Conservation (phyloP, 2,113 vertebrate genomes). For the Halcyon senegalensis region DNA sequence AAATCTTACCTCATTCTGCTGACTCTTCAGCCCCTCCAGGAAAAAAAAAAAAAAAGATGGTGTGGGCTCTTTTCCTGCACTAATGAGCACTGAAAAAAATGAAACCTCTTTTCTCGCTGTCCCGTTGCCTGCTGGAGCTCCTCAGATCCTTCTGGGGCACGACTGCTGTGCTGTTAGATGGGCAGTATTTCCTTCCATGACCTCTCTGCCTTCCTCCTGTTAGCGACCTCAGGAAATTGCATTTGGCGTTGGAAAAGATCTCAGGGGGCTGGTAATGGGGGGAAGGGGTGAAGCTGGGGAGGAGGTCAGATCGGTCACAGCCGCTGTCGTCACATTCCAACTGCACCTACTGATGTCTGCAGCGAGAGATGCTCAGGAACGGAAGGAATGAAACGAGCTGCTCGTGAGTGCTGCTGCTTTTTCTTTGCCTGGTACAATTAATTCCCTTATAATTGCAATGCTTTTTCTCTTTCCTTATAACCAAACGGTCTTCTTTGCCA, state of each 20-base stretch:
- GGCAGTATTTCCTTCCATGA: background rate
- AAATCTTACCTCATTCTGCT: background rate
- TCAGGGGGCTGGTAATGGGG: background rate
- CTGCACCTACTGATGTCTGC: background rate
- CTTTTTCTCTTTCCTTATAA: background rate
- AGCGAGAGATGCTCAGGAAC: background rate
- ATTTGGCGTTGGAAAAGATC: background rate
- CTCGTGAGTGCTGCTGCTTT: background rate
- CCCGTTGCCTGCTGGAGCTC: background rate
- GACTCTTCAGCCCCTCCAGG: background rate
- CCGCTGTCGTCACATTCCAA: background rate
- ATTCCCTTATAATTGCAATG: rapidly evolving
- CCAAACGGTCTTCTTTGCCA: background rate
- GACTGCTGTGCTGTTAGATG: background rate
- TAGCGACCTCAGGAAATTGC: background rate
- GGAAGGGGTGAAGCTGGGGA: background rate
- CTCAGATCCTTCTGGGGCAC: background rate
- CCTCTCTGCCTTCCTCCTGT: background rate
- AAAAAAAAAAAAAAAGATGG: background rate
- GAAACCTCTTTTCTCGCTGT: background rate
- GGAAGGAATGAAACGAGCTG: rapidly evolving
- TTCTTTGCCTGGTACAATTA: background rate
- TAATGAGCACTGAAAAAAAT: rapidly evolving
- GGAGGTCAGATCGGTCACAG: background rate
- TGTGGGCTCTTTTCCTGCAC: background rate